Base-by-base conservation (phyloP, 2,113 vertebrate genomes). In the Melanostigma gelatinosum region DNA sequence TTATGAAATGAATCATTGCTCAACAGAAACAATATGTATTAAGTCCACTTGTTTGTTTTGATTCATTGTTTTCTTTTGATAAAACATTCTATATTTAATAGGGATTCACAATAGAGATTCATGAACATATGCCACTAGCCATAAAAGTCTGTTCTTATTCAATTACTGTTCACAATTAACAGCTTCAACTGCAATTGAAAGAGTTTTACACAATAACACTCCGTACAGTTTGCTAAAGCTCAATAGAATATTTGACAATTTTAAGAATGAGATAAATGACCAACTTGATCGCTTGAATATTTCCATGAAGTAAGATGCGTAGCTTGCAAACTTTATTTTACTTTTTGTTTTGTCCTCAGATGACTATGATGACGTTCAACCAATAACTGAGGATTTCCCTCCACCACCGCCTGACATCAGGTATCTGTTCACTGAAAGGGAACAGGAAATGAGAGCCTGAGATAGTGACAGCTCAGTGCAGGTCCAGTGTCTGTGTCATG, bases 291-390 rank as follows among this genome's bases (percentile, higher is more conserved):
- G 12, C 6, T 22, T 63, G 38, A 42, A 27, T 4, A 27, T 50
- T 6, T 50, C 16, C 27, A 52, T 34, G 1, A 50, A 32, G 32
- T 32, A 40, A n/a, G 36, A 4, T 20, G 9, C 4, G 7, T 38
- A 8, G 13, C 13, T 27, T 38, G 11, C 9, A n/a, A 22, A 16
- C 3, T 29, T 48, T 20, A 24, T 55, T 24, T 40, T 0, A 54
- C 8, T 75, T n/a, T 66, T 32, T 74, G 6, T 73, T 81, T 48
- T 58, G 3, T 32, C 55, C 34, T 77, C 79, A 93, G 95, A 93
- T 58, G 87, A 94, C 20, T 95, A 95, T 67, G 94, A 95, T 82
- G 94, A 95, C 1, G 91, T 95, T 60, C 73, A 93, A 27, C 68
- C 77, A 44, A 11, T 91, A 15, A 10, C 18, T n/a, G 91, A 90